Percentiles rank a stretch among this genome's conserved stretches.
Conservation (phyloP, 2,797 vertebrate species). For the Nyctalus aviator region DNA sequence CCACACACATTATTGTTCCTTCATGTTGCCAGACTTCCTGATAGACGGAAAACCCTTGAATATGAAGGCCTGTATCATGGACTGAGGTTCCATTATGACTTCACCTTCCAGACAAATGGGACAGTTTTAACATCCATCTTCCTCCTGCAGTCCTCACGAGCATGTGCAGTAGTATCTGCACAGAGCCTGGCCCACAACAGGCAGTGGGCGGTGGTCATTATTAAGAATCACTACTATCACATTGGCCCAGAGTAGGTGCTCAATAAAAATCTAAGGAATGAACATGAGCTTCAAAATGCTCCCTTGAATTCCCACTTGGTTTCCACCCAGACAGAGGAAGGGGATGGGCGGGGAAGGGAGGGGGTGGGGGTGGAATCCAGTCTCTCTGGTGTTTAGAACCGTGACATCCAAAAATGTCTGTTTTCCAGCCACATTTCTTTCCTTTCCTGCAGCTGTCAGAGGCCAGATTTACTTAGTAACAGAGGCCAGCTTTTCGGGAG, state of each 20-base stretch:
- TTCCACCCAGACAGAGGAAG: neutral
- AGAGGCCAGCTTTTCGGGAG: conserved; percentile 44
- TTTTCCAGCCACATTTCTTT: conserved; percentile 51
- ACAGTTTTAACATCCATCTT: neutral
- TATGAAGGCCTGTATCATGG: neutral
- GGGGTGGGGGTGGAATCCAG: neutral
- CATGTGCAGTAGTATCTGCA: too few relatives aligned
- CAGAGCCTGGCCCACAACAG: neutral
- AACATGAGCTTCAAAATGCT: neutral
- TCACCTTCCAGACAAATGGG: neutral
- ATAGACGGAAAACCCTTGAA: neutral
- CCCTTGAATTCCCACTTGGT: neutral
- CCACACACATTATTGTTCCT: neutral
- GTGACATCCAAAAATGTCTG: conserved; percentile 43
- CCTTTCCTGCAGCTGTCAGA: conserved; percentile 66
- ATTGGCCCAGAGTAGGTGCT: neutral
- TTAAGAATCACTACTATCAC: neutral
- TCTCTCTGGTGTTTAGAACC: conserved; percentile 29
- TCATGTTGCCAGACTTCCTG: neutral
- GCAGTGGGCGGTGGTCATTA: neutral
- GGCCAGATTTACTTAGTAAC: conserved; percentile 57
- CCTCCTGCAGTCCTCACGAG: neutral
- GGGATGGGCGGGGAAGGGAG: too few relatives aligned
- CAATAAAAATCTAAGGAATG: neutral
- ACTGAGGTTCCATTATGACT: neutral